Evolutionary conservation across 1,140 invertebrate species (phyloP).

Genomic region (Solenopsis fugax): DNA sequence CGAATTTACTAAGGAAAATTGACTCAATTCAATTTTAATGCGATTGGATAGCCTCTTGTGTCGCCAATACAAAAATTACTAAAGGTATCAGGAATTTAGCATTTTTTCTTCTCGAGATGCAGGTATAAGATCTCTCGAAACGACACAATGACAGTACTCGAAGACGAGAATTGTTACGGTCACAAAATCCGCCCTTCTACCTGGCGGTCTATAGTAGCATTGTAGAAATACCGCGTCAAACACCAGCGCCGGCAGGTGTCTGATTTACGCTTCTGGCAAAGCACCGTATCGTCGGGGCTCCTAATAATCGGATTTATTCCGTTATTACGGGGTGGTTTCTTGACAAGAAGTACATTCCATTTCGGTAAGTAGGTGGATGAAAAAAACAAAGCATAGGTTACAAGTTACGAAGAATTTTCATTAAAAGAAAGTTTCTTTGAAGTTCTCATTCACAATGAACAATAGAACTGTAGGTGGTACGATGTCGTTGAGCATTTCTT

Average conservation of each 20-base stretch:
- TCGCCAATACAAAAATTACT: neutral
- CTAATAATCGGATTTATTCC: constrained; percentile 6
- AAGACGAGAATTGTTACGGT: constrained; percentile 1
- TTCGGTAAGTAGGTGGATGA: neutral
- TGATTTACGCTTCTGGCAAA: constrained; percentile 3
- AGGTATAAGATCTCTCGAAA: neutral
- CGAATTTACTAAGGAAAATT: neutral
- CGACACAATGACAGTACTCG: neutral
- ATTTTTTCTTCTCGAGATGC: neutral
- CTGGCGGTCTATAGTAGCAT: neutral
- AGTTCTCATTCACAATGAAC: constrained; percentile 32
- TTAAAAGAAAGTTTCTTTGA: constrained; percentile 56
- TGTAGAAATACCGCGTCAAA: neutral
- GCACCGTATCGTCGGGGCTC: neutral
- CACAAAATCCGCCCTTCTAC: constrained; percentile 13
- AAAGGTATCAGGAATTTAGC: neutral
- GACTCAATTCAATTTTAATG: neutral
- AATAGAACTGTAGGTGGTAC: constrained; percentile 38
- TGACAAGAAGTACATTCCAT: neutral
- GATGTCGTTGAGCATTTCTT: neutral
- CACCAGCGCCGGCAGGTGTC: neutral
- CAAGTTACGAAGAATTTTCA: constrained; percentile 75
- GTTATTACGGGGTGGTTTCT: neutral
- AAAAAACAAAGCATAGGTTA: constrained; percentile 65
- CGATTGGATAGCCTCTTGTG: neutral